phyloP scores from a whole-genome alignment of 2,113 vertebrate species.

The Aleadryas rufinucha region DNA sequence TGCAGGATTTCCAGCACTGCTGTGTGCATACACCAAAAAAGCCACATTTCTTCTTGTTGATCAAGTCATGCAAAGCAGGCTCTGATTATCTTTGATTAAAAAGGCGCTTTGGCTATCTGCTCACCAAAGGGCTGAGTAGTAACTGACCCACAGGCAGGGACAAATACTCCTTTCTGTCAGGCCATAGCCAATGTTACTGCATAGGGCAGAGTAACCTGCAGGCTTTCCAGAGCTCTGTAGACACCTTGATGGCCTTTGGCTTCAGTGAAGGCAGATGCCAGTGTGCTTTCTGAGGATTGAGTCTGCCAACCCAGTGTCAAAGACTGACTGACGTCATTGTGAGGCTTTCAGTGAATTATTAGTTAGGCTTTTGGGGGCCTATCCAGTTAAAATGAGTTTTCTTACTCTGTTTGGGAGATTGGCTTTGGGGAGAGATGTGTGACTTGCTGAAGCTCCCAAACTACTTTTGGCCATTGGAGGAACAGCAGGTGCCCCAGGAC shows the following conservation, averaged over 20 bases:
- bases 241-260: background rate
- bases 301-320: background rate
- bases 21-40: background rate
- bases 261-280: slow-evolving; percentile 2
- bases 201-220: background rate
- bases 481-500: background rate
- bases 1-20: slow-evolving; percentile 26
- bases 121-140: background rate
- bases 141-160: background rate
- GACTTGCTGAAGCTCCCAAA: background rate
- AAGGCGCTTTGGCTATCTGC: background rate
- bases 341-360: background rate
- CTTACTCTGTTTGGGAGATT: background rate
- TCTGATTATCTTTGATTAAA: background rate
- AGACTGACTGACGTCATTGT: background rate
- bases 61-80: background rate
- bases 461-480: background rate
- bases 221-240: background rate
- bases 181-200: background rate
- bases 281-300: background rate
- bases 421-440: background rate
- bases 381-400: background rate
- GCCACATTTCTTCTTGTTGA: background rate
- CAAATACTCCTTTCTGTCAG: background rate
- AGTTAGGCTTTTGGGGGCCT: background rate